Conservation (phyloP, 2,113 vertebrate species). For the Pteronura brasiliensis region DNA sequence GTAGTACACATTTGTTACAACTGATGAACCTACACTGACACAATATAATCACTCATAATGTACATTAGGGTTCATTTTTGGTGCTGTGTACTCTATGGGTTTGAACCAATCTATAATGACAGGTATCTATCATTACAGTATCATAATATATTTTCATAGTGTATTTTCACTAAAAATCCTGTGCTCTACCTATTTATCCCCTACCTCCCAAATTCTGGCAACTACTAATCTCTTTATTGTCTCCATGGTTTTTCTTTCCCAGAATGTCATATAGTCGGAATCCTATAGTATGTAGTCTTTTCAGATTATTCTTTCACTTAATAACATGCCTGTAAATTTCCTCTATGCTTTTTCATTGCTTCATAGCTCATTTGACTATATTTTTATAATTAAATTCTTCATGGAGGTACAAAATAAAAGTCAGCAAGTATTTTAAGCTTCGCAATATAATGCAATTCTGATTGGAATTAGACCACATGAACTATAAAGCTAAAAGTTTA, state of each 20-base stretch:
- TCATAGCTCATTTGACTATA: background rate
- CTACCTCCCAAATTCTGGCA: background rate
- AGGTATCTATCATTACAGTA: background rate
- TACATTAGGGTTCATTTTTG: background rate
- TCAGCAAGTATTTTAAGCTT: background rate
- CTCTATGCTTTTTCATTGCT: background rate
- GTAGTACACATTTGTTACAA: background rate
- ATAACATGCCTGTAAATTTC: background rate
- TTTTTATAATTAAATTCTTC: constrained; percentile 29
- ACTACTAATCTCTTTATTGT: background rate
- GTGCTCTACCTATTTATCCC: background rate
- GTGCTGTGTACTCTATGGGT: background rate
- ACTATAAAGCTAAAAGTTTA: background rate
- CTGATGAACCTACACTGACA: background rate
- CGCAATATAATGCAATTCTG: background rate
- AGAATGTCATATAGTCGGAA: background rate
- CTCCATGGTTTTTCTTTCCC: background rate
- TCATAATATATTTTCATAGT: background rate
- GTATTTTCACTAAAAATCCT: background rate
- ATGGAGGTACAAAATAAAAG: constrained; percentile 14
- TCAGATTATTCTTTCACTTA: background rate
- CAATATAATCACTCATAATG: background rate
- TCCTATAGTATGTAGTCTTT: background rate
- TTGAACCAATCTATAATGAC: background rate
- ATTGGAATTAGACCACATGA: constrained; percentile 6